A percentile compares a stretch with the other conserved stretches of the same genome.
These are phyloP conservation scores for Bembecia ichneumoniformis DNA, from an alignment of 2,888 invertebrate genomes.

Conservation along the genomic window DNA sequence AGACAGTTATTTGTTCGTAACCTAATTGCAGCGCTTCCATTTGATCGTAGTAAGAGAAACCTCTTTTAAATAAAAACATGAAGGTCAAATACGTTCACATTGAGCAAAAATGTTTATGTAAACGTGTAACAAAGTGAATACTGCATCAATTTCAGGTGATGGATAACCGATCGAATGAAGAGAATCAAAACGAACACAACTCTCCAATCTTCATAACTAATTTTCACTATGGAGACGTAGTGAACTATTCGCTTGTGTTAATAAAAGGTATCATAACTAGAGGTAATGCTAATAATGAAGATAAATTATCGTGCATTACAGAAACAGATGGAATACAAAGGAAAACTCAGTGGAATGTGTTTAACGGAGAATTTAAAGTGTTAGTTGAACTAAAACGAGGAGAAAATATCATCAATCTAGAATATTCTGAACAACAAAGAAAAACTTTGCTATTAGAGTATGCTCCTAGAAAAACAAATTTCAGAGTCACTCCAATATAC, in stretches of 20 bases:
- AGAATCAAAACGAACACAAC: constrained; percentile 54
- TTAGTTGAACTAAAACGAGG: constrained; percentile 76
- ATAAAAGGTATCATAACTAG: constrained; percentile 73
- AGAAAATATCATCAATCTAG: constrained; percentile 74
- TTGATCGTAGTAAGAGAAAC: constrained; percentile 27
- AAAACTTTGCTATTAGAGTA: constrained; percentile 69
- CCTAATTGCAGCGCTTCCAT: constrained; percentile 29
- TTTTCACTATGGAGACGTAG: constrained; percentile 73
- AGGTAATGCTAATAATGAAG: constrained; percentile 51
- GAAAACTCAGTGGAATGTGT: constrained; percentile 73
- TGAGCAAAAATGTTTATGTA: not conserved
- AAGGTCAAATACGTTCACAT: constrained; percentile 24
- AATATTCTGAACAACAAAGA: constrained; percentile 61
- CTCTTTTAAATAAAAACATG: constrained; percentile 24
- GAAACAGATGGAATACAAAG: constrained; percentile 47
- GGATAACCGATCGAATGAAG: constrained; percentile 60
- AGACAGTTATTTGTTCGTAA: constrained; percentile 17
- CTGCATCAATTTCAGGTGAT: constrained; percentile 55
- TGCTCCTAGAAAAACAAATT: constrained; percentile 70
- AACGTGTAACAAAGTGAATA: not conserved
- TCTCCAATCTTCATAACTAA: constrained; percentile 69
- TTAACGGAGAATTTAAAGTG: constrained; percentile 79
- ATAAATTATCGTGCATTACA: constrained; percentile 52
- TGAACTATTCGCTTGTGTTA: constrained; percentile 74
- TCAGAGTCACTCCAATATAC: constrained; percentile 84